These are phyloP conservation scores for Adelosebastes latens DNA, from an alignment of 2,797 vertebrate genomes.

Conservation along the genomic window DNA sequence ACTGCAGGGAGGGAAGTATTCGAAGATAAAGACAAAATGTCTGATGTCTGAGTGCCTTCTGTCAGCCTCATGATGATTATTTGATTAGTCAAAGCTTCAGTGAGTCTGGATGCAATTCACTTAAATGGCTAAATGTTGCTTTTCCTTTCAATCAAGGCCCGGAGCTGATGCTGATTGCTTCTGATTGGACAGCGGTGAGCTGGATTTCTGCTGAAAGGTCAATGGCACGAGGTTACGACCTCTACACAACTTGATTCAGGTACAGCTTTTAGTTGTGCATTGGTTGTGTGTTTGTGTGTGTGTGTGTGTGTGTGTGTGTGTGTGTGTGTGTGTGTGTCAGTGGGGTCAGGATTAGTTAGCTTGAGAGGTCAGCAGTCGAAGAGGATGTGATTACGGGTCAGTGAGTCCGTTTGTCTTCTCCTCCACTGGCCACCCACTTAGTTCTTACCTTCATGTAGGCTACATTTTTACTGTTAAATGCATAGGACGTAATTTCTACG, in stretches of 20 bases:
- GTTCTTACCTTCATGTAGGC: not conserved
- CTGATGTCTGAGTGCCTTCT: not conserved
- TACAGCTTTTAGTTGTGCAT: not conserved
- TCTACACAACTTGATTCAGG: not conserved
- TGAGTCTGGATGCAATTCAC: conserved; percentile 19
- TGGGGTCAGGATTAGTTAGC: not conserved
- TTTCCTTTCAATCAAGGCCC: conserved; percentile 5
- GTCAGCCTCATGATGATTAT: not conserved
- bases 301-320: no score
- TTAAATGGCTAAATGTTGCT: conserved; percentile 10
- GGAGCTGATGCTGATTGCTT: conserved; percentile 17
- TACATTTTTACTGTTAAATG: not conserved
- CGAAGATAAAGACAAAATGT: not conserved
- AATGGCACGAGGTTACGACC: not conserved
- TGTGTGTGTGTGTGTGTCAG: not conserved
- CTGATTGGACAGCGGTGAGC: conserved; percentile 27
- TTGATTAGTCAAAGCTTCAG: no score
- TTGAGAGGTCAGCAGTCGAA: not conserved
- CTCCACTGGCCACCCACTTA: not conserved
- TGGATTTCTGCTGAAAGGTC: not conserved
- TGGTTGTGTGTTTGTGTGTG: not conserved
- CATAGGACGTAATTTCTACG: not conserved
- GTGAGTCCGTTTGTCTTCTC: not conserved
- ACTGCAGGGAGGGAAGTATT: not conserved
- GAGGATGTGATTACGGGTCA: not conserved